Evolutionary conservation across 2,113 vertebrate species (phyloP).

Genomic region (Galbula dea): DNA sequence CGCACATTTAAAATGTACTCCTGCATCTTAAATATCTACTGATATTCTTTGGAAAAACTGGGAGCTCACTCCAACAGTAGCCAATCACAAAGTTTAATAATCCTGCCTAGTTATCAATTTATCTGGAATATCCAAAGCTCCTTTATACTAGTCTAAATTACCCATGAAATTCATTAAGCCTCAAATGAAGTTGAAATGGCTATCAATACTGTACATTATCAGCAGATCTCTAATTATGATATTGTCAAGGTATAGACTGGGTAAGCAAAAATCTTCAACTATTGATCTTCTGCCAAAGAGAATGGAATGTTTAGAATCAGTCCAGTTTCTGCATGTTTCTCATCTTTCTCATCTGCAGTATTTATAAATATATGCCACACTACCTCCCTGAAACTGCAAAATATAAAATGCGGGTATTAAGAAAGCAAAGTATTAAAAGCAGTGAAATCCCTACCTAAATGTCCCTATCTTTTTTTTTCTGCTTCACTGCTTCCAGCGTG

Average conservation of each 20-base stretch:
- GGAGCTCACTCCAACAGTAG: background rate
- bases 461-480: background rate
- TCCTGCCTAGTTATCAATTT: background rate
- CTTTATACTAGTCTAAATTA: background rate
- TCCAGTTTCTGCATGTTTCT: background rate
- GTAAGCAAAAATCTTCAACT: background rate
- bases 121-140: background rate
- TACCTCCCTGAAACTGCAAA: background rate
- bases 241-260: background rate
- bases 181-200: background rate
- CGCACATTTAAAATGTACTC: background rate
- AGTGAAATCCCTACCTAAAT: background rate
- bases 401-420: background rate
- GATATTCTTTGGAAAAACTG: background rate
- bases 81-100: constrained; percentile 1
- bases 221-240: background rate
- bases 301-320: background rate
- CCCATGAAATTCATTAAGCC: background rate
- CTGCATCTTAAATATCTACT: background rate
- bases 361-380: background rate
- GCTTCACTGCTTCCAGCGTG: background rate
- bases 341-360: background rate
- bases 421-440: background rate
- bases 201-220: background rate
- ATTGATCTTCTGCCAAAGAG: background rate